Conservation (phyloP, 2,113 vertebrate species). For the Sceloporus undulatus region DNA sequence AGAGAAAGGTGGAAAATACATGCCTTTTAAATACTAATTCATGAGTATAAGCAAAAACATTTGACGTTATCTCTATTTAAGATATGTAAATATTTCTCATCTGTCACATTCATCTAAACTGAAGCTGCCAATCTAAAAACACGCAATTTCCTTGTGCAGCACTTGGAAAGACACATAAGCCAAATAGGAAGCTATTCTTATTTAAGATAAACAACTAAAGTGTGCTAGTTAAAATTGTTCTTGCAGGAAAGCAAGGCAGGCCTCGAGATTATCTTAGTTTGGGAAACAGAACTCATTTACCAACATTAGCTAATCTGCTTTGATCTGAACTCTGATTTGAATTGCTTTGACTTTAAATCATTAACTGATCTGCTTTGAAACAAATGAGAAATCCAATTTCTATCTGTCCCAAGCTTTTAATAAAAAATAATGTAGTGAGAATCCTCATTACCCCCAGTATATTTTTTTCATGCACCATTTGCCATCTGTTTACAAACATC, state of each 20-base stretch:
- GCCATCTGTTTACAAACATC: not conserved
- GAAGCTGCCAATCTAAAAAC: not conserved
- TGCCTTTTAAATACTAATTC: not conserved
- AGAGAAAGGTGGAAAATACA: not conserved
- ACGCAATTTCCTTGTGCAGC: conserved; percentile 1
- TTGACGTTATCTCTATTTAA: not conserved
- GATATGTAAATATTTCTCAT: not conserved
- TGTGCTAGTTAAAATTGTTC: accelerated
- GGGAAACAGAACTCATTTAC: not conserved
- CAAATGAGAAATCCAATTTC: not conserved
- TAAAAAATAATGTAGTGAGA: not conserved
- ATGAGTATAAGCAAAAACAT: not conserved
- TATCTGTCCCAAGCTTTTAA: not conserved
- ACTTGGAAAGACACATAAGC: accelerated
- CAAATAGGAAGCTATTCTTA: accelerated
- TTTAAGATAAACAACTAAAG: not conserved
- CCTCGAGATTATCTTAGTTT: not conserved
- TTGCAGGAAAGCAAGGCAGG: not conserved
- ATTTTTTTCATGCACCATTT: not conserved
- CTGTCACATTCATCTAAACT: not conserved
- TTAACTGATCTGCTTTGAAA: too few species aligned
- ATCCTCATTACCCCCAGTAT: not conserved
- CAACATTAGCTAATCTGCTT: not conserved
- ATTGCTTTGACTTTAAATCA: too few species aligned
- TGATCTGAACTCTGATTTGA: not conserved